A percentile compares a stretch with the other conserved stretches of the same genome.
Conservation (phyloP, 2,113 vertebrate species). For the Ptilorrhoa leucosticta region DNA sequence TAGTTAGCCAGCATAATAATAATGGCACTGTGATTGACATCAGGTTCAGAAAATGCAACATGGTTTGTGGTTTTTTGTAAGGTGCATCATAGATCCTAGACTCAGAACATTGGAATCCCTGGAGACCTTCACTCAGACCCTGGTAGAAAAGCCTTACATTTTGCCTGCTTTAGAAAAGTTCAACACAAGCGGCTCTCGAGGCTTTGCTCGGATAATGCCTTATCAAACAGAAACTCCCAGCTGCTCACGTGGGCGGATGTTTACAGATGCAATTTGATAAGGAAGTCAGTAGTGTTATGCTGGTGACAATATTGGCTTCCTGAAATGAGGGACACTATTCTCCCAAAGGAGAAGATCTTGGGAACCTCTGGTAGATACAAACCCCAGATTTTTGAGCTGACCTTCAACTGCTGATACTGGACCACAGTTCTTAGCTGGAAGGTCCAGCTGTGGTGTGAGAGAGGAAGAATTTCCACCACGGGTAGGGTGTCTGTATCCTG, state of each 20-base stretch:
- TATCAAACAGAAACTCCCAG: not conserved
- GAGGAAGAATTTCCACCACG: accelerated
- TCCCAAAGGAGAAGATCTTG: not conserved
- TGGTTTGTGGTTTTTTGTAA: not conserved
- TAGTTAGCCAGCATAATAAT: not conserved
- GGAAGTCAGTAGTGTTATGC: not conserved
- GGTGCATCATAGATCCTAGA: not conserved
- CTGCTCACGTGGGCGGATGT: accelerated
- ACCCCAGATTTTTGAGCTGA: not conserved
- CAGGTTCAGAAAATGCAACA: not conserved
- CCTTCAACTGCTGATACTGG: not conserved
- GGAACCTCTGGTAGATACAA: not conserved
- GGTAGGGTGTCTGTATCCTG: not conserved
- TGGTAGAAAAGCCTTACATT: not conserved
- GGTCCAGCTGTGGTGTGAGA: not conserved
- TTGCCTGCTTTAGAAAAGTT: not conserved
- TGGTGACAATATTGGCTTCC: not conserved
- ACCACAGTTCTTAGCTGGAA: not conserved
- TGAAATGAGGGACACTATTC: not conserved
- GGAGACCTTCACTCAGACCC: not conserved
- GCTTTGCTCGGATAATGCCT: not conserved
- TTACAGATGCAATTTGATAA: not conserved
- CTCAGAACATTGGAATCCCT: not conserved
- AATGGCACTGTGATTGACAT: not conserved
- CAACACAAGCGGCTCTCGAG: not conserved